Base-by-base conservation (phyloP, 2,888 invertebrate species). In the Amblyteles armatorius region DNA sequence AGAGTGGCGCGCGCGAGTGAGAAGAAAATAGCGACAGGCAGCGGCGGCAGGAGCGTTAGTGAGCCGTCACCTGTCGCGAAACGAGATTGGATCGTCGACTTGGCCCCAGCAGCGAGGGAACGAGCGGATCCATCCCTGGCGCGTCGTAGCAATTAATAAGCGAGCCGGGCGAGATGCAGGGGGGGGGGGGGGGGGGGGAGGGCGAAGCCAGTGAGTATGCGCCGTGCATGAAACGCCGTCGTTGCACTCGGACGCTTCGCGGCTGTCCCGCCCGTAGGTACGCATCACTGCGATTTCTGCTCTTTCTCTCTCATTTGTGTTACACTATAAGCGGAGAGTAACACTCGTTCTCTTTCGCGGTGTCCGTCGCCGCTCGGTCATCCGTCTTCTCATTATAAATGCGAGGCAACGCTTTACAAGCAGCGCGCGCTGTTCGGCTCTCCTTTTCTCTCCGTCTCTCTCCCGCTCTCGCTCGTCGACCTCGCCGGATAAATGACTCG, bases 361-460 rank as follows among this genome's bases (percentile, higher is more conserved):
- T 77, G 72, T 68, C 77, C 44, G 68, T 78, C 79, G 65, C 67
- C 67, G 65, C 80, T 50, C 88, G 88, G 85, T 92, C 91, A 90
- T 92, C 89, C 89, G 90, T 91, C 90, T 89, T 88, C 88, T 90
- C 90, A 91, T 91, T 92, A 91, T 90, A 89, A 92, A 92, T 92
- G 90, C 88, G 85, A 88, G 89, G 89, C 89, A 88, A 88, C 85
- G 82, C 89, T 88, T 88, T 89, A 88, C 88, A 83, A 86, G 82
- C 52, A 88, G 88, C 87, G 74, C 73, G 86, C 68, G 44, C 50
- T 33, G 29, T 33, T 72, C 36, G 52, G 26, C 22, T 71, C 50
- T 69, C 76, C 13, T 55, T n/a, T 11, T 52, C 55, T 55, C 16
- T 55, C 22, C 22, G 22, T 22, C 44, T 60, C 36, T 44, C 36